Conservation (phyloP, 2,797 vertebrate species). For the Diplodus puntazzo region DNA sequence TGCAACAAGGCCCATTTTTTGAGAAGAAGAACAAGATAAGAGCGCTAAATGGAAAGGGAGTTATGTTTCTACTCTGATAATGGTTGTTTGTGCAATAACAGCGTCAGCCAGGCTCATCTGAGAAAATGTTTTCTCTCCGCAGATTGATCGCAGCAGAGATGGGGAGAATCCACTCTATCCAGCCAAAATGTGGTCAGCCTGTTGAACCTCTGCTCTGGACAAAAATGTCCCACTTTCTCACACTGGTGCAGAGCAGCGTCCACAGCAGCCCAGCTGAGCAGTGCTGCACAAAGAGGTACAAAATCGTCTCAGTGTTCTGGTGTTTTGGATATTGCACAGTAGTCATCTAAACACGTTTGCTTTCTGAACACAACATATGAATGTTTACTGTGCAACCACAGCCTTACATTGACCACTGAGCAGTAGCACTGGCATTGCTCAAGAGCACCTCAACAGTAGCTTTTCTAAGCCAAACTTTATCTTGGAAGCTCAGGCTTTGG, state of each 20-base stretch:
- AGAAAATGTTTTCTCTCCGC: slow-evolving; percentile 57
- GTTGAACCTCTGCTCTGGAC: slow-evolving; percentile 80
- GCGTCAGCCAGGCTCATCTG: slow-evolving; percentile 52
- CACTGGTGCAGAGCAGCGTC: slow-evolving; percentile 63
- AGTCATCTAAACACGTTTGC: not conserved
- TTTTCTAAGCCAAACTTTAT: not conserved
- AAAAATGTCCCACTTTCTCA: slow-evolving; percentile 79
- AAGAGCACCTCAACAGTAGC: not conserved
- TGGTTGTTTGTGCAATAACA: slow-evolving; percentile 72
- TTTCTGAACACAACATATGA: not conserved
- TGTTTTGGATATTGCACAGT: not conserved
- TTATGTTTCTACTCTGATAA: slow-evolving; percentile 66
- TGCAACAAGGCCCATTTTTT: slow-evolving; percentile 52
- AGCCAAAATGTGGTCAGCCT: slow-evolving; percentile 41
- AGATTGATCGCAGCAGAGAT: slow-evolving; percentile 84
- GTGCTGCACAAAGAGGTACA: slow-evolving; percentile 41
- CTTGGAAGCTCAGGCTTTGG: no score
- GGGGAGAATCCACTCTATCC: slow-evolving; percentile 85
- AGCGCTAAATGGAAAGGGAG: slow-evolving; percentile 72
- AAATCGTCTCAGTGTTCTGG: not conserved
- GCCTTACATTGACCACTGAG: not conserved
- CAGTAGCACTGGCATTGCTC: not conserved
- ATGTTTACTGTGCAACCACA: not conserved
- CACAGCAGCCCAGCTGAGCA: slow-evolving; percentile 13
- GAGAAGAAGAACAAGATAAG: slow-evolving; percentile 67